Evolutionary conservation across 1,140 invertebrate species (phyloP).

Genomic region (Homalodisca vitripennis): DNA sequence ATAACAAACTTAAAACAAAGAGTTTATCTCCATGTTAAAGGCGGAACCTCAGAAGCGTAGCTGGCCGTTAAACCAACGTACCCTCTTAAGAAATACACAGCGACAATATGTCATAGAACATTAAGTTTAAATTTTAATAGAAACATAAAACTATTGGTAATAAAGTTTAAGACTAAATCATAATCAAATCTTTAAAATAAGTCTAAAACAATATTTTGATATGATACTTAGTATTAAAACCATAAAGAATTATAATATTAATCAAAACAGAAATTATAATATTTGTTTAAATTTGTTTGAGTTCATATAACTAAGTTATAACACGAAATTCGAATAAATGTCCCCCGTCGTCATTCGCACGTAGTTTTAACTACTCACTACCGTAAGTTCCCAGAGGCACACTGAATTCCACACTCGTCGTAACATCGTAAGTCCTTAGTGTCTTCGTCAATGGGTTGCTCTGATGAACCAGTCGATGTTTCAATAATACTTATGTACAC

Average conservation of each 20-base stretch:
- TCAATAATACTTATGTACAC: slow-evolving; percentile 10
- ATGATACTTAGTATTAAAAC: background rate
- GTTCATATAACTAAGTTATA: slow-evolving; percentile 1
- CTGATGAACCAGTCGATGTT: slow-evolving; percentile 9
- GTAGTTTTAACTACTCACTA: background rate
- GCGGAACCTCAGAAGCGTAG: too few species aligned
- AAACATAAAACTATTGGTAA: slow-evolving; percentile 25
- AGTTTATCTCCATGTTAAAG: too few species aligned
- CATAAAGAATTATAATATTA: slow-evolving; percentile 2
- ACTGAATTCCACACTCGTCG: slow-evolving; percentile 15
- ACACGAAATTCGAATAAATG: background rate
- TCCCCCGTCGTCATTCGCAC: slow-evolving; percentile 15
- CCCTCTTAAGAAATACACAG: too few species aligned
- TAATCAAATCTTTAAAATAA: slow-evolving; percentile 10
- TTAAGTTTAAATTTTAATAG: slow-evolving; percentile 20
- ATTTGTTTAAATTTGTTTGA: slow-evolving; percentile 22
- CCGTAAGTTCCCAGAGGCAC: slow-evolving; percentile 8
- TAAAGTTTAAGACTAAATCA: slow-evolving; percentile 18
- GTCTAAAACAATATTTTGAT: slow-evolving; percentile 21
- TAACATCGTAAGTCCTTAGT: slow-evolving; percentile 8
- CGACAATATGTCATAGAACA: too few species aligned
- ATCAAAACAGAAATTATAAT: background rate
- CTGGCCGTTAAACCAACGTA: too few species aligned
- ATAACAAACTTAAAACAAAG: too few species aligned
- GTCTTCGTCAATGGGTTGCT: background rate